Base-by-base conservation (phyloP, 1,140 invertebrate genomes). In the Meloidogyne hapla region DNA sequence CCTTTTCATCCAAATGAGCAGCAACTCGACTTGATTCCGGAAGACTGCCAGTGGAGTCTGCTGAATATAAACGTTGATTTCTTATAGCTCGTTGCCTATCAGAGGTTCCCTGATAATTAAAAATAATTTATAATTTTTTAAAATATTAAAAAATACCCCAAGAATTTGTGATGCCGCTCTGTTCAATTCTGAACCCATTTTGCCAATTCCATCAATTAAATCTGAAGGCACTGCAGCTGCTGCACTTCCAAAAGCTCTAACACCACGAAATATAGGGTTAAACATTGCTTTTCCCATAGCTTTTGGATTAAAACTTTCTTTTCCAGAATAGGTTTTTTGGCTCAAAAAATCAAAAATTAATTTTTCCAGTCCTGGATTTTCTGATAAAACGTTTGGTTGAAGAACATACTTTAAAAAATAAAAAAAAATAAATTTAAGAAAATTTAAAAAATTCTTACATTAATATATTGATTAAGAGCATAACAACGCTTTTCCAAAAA, bases 401-500 rank as follows among this genome's bases (percentile, higher is more conserved):
- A 78, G 90, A 25, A 94, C 81, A 79, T 90, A 85, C 89, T 90
- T 80, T 0, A 88, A 83, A 75, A 23, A 63, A 26, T 18, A 1
- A 33, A 9, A 0, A 64, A 42, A n/a, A 48, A 79, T 42, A 45
- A 26, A 10, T 21, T 62, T 25, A n/a, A 74, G 9, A 26, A n/a
- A 25, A 38, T 13, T 23, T 33, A 18, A 28, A 26, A 28, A 61
- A 21, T 68, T 13, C 68, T 69, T 67, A 82, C 92, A 81, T 91
- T 90, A 72, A 96, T 88, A 89, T 95, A 96, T 42, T 90, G 90
- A 85, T 95, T 94, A 6, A 96, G 88, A 89, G 93, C 92, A 74
- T 91, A 90, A 90, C 93, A 94, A 40, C 94, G 89, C 82, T 91
- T 92, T 86, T 96, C 94, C 62, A 97, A 87, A 62, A 96, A 94